Conservation (phyloP, 2,113 vertebrate species). For the Oryzias javanicus region DNA sequence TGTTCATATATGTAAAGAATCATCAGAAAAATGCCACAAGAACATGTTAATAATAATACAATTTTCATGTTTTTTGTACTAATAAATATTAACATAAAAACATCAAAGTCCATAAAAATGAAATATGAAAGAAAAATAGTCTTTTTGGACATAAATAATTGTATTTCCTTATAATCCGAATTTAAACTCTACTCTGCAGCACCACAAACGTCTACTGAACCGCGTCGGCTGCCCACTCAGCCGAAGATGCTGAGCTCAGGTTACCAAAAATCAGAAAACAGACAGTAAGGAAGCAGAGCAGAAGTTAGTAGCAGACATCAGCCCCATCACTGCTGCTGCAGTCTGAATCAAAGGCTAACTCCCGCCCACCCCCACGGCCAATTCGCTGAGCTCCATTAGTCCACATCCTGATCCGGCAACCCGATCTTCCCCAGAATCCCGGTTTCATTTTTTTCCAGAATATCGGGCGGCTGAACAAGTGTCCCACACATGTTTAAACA, state of each 20-base stretch:
- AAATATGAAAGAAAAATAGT: conserved; percentile 9
- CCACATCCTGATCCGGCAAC: conserved; percentile 75
- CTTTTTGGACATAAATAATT: conserved; percentile 39
- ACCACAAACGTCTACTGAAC: conserved; percentile 26
- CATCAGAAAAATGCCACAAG: too few species aligned
- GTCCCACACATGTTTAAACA: too few species aligned
- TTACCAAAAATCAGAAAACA: conserved; percentile 45
- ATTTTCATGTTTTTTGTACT: too few species aligned
- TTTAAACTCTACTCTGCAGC: conserved; percentile 22
- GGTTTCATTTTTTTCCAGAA: too few species aligned
- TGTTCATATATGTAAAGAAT: too few species aligned
- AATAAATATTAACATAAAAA: too few species aligned
- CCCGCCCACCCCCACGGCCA: conserved; percentile 23
- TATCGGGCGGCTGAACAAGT: too few species aligned
- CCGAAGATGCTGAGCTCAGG: conserved; percentile 36
- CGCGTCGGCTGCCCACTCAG: conserved; percentile 24
- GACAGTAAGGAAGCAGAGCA: conserved; percentile 39
- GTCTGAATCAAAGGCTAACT: conserved; percentile 9
- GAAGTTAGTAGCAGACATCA: conserved; percentile 48
- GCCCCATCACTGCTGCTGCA: conserved; percentile 18
- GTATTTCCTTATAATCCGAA: conserved; percentile 36
- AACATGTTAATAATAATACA: too few species aligned
- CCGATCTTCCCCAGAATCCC: conserved; percentile 61
- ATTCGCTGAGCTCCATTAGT: conserved; percentile 56
- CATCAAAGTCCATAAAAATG: too few species aligned